Conservation (phyloP, 2,888 invertebrate species). For the Ceramica pisi region DNA sequence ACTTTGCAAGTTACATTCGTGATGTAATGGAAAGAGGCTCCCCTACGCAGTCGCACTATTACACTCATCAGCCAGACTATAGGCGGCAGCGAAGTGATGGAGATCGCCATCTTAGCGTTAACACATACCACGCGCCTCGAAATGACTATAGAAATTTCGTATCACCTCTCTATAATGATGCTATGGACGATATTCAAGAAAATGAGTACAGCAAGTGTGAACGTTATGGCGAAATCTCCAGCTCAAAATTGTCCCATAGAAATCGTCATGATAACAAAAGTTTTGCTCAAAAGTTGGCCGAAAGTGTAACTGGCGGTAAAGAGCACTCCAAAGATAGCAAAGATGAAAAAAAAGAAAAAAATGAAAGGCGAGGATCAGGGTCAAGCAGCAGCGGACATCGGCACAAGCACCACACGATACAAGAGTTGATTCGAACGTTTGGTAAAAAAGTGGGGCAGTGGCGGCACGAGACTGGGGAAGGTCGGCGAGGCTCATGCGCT, state of each 20-base stretch:
- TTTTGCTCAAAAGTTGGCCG: conserved; percentile 85
- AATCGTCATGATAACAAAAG: conserved; percentile 84
- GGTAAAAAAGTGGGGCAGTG: conserved; percentile 94
- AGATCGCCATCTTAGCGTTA: conserved; percentile 79
- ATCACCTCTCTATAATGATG: conserved; percentile 85
- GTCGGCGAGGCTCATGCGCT: conserved; percentile 84
- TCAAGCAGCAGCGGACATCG: conserved; percentile 80
- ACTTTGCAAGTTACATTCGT: conserved; percentile 87
- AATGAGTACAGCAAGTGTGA: conserved; percentile 88
- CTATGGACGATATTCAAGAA: conserved; percentile 89
- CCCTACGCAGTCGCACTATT: conserved; percentile 74
- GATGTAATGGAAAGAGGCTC: conserved; percentile 81
- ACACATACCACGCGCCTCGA: conserved; percentile 78
- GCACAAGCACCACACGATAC: conserved; percentile 93
- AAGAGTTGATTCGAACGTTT: conserved; percentile 94
- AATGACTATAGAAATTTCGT: conserved; percentile 86
- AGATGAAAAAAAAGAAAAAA: conserved; percentile 48
- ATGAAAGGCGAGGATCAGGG: conserved; percentile 83
- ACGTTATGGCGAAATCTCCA: conserved; percentile 87
- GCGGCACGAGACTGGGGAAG: conserved; percentile 91
- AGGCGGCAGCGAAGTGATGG: conserved; percentile 78
- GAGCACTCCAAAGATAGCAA: conserved; percentile 49
- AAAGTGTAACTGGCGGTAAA: conserved; percentile 70
- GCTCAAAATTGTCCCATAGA: conserved; percentile 80
- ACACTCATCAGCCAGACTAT: conserved; percentile 78